Evolutionary conservation across 1,140 invertebrate genomes (phyloP).

Genomic region (Popillia japonica): DNA sequence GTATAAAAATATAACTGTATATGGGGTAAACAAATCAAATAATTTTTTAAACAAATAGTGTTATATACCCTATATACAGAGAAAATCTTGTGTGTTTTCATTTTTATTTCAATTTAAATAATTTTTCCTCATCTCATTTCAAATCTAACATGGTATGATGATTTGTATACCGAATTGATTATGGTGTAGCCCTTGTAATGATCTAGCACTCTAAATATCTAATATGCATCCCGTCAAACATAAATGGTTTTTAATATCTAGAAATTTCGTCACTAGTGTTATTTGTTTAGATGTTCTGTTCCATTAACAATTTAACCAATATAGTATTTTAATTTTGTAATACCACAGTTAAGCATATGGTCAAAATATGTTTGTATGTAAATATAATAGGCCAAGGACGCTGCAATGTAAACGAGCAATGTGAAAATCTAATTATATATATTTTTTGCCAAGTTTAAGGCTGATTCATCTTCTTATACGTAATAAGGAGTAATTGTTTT

Average conservation of each 20-base stretch:
- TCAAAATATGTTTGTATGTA: conserved; percentile 21
- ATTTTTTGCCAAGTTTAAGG: too few relatives aligned
- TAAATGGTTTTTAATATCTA: conserved; percentile 23
- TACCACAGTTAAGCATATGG: not conserved
- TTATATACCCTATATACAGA: too few relatives aligned
- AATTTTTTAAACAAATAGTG: too few relatives aligned
- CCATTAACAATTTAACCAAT: not conserved
- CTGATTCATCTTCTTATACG: too few relatives aligned
- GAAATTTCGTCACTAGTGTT: not conserved
- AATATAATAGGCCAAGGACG: not conserved
- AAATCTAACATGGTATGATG: too few relatives aligned
- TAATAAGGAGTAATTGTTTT: too few relatives aligned
- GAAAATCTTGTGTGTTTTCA: too few relatives aligned
- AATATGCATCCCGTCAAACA: conserved; percentile 19
- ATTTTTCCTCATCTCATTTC: too few relatives aligned
- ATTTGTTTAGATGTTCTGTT: not conserved
- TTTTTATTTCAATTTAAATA: too few relatives aligned
- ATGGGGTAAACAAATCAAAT: too few relatives aligned
- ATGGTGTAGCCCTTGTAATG: conserved; percentile 21
- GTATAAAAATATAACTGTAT: not conserved
- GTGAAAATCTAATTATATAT: not conserved
- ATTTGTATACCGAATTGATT: not conserved
- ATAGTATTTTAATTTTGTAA: conserved; percentile 9
- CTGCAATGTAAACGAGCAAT: not conserved
- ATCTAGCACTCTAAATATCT: not conserved